Conservation (phyloP, 2,797 vertebrate genomes). For the Microtus obscurus region DNA sequence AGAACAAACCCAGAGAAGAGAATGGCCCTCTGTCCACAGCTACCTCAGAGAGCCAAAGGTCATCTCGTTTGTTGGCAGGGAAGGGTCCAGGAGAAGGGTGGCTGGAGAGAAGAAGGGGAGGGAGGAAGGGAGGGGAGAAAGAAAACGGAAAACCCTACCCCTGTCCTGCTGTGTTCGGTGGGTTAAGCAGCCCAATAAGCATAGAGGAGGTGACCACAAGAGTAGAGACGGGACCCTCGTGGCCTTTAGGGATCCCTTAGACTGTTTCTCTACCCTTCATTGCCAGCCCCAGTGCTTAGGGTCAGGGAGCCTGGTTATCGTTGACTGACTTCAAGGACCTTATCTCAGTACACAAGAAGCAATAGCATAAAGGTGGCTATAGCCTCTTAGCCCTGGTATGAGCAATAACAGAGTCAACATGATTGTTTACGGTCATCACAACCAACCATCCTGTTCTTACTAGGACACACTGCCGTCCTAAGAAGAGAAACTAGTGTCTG, state of each 20-base stretch:
- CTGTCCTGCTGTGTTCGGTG: too few relatives aligned
- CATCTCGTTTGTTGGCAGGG: not conserved
- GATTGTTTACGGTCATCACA: not conserved
- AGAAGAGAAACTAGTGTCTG: not conserved
- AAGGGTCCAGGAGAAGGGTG: not conserved
- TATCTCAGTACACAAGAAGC: not conserved
- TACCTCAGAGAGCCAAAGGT: not conserved
- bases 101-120: not conserved
- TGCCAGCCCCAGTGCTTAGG: not conserved
- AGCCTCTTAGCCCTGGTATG: not conserved
- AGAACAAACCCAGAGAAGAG: not conserved
- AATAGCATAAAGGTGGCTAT: not conserved
- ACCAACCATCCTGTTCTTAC: not conserved
- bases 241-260: not conserved
- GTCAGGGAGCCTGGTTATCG: not conserved
- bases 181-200: not conserved
- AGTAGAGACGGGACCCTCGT: too few relatives aligned
- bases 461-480: not conserved
- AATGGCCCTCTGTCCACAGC: not conserved
- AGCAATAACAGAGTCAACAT: not conserved
- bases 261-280: not conserved
- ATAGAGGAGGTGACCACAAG: not conserved
- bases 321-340: not conserved
- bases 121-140: not conserved
- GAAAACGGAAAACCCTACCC: not conserved